Percentiles rank a stretch among this genome's conserved stretches.
Evolutionary conservation across 1,140 invertebrate species (phyloP).

Genomic region (Bombus fervidus): DNA sequence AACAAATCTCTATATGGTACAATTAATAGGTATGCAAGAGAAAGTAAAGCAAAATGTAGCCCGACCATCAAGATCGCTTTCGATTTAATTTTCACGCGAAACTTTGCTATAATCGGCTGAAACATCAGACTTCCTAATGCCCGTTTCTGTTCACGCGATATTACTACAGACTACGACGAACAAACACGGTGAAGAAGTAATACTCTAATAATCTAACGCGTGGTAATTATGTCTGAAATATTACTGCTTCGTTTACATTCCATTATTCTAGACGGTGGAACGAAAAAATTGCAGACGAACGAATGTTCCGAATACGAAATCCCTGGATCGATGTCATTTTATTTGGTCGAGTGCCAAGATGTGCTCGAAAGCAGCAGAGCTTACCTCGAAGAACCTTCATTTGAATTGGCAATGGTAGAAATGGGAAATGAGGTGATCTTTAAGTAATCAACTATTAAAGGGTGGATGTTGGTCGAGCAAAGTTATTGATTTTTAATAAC

Average conservation of each 20-base stretch:
- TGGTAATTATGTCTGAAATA: background rate
- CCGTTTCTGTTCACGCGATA: background rate
- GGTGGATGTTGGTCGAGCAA: background rate
- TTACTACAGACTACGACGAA: background rate
- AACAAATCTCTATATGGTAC: conserved; percentile 12
- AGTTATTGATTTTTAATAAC: background rate
- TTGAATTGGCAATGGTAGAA: background rate
- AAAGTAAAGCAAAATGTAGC: conserved; percentile 27
- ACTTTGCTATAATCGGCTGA: conserved; percentile 25
- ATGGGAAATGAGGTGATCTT: background rate
- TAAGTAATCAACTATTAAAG: background rate
- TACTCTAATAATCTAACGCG: background rate
- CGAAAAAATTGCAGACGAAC: background rate
- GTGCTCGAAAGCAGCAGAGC: background rate
- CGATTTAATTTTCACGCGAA: conserved; percentile 1
- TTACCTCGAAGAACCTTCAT: background rate
- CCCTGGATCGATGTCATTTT: conserved; percentile 1
- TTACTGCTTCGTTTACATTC: conserved; percentile 23
- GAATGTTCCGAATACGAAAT: conserved; percentile 16
- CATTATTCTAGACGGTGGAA: conserved; percentile 6
- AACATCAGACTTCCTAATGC: conserved; percentile 13
- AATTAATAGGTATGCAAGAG: conserved; percentile 39
- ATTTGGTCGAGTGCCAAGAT: conserved; percentile 19
- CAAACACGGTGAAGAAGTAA: background rate
- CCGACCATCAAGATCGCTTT: background rate